Evolutionary conservation across 2,888 invertebrate genomes (phyloP).

Genomic region (Alcis repandata): DNA sequence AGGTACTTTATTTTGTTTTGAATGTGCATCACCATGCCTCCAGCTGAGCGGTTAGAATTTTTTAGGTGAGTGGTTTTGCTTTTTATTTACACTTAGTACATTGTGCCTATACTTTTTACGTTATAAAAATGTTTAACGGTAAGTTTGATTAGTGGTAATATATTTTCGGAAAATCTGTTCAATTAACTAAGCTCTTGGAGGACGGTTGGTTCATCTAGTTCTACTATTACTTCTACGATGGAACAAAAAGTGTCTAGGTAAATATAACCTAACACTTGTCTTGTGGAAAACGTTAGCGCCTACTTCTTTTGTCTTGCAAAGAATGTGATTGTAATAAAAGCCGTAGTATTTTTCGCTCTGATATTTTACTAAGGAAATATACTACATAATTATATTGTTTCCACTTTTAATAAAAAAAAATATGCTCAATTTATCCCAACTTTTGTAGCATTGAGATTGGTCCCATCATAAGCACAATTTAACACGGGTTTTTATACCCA

Average conservation of each 20-base stretch:
- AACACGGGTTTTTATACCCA: no score
- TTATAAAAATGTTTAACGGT: no score
- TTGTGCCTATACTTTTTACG: neutral
- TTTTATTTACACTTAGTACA: neutral
- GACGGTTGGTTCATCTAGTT: no score
- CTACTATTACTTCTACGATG: no score
- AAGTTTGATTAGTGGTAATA: no score
- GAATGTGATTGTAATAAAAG: neutral
- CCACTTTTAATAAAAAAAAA: neutral
- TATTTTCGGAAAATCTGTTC: no score
- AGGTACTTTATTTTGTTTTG: slow-evolving; percentile 42
- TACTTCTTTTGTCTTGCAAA: neutral
- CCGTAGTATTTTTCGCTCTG: neutral
- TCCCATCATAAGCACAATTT: no score
- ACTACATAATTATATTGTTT: neutral
- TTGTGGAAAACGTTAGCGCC: neutral
- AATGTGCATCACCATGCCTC: slow-evolving; percentile 23
- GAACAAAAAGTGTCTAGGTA: no score
- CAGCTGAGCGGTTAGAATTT: slow-evolving; percentile 6
- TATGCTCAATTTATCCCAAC: neutral
- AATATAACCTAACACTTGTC: no score
- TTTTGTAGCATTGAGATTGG: neutral
- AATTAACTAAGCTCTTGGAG: no score
- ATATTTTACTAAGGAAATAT: neutral
- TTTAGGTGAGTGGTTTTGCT: slow-evolving; percentile 14